Conservation (phyloP, 2,113 vertebrate genomes). For the Carassius auratus region DNA sequence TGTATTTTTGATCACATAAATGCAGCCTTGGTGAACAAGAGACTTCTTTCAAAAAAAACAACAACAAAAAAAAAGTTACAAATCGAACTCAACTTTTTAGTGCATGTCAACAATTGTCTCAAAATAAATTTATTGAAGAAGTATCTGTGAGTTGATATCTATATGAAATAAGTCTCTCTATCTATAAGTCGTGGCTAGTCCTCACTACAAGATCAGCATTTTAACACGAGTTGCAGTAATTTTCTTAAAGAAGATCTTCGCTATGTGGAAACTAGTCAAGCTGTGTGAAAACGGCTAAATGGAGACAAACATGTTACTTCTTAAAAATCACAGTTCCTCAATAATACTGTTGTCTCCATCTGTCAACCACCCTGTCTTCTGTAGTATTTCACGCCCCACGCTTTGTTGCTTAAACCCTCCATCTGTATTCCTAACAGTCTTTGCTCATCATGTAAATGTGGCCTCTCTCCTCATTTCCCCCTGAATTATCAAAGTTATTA, state of each 20-base stretch:
- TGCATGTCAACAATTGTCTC: neutral
- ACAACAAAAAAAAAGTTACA: neutral
- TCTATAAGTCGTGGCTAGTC: neutral
- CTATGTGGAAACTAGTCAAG: constrained; percentile 47
- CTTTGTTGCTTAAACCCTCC: constrained; percentile 20
- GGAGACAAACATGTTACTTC: neutral
- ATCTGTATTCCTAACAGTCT: constrained; percentile 28
- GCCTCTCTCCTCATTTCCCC: constrained; percentile 40
- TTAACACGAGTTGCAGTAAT: constrained; percentile 34
- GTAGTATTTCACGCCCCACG: neutral
- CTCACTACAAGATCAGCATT: constrained; percentile 50
- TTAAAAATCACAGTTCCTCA: neutral
- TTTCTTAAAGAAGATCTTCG: constrained; percentile 41
- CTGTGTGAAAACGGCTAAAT: constrained; percentile 34
- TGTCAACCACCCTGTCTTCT: neutral
- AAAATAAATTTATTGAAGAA: neutral
- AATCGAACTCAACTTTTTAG: neutral
- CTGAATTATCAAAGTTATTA: constrained; percentile 58
- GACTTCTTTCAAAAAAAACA: neutral
- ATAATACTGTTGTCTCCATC: neutral
- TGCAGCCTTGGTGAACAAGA: neutral
- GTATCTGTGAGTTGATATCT: neutral
- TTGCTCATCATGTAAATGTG: constrained; percentile 5
- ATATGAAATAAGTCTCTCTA: neutral
- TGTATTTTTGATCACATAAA: neutral